These are phyloP conservation scores for Hypselothyrea guttata DNA, from an alignment of 2,888 invertebrate genomes.

Conservation along the genomic window DNA sequence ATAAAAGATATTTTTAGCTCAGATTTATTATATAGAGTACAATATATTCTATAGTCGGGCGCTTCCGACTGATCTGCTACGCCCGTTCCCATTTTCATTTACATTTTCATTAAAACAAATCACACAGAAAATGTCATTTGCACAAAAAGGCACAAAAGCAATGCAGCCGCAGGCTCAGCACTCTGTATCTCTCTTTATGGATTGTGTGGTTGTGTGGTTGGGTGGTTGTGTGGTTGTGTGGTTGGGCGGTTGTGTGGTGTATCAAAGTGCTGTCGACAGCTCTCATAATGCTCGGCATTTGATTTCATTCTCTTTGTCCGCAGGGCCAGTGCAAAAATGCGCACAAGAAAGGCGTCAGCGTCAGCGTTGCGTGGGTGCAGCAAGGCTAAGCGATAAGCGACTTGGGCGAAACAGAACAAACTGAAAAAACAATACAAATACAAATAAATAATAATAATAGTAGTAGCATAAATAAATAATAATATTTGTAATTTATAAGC, in stretches of 20 bases:
- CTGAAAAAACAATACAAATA: constrained; percentile 22
- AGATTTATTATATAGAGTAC: too few species aligned
- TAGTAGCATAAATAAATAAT: constrained; percentile 6
- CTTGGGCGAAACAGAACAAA: background rate
- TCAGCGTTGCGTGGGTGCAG: constrained; percentile 65
- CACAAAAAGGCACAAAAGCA: constrained; percentile 58
- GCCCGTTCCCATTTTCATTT: constrained; percentile 52
- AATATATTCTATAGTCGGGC: too few species aligned
- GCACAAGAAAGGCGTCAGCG: constrained; percentile 36
- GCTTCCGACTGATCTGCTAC: too few species aligned
- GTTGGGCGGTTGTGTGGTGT: constrained; percentile 27
- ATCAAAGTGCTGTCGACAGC: constrained; percentile 65
- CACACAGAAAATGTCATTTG: constrained; percentile 74
- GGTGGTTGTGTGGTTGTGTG: constrained; percentile 2
- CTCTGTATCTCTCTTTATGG: too few species aligned
- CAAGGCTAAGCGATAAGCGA: constrained; percentile 43
- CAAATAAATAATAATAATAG: constrained; percentile 2
- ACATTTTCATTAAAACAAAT: constrained; percentile 71
- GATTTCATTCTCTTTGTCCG: background rate
- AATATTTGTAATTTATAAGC: background rate
- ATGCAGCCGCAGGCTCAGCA: constrained; percentile 50
- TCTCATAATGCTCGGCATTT: constrained; percentile 59
- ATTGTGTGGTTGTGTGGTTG: constrained; percentile 4
- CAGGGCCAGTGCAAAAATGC: constrained; percentile 60
- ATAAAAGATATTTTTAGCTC: too few species aligned